Evolutionary conservation across 2,113 vertebrate species (phyloP).

Genomic region (Theristicus caerulescens): DNA sequence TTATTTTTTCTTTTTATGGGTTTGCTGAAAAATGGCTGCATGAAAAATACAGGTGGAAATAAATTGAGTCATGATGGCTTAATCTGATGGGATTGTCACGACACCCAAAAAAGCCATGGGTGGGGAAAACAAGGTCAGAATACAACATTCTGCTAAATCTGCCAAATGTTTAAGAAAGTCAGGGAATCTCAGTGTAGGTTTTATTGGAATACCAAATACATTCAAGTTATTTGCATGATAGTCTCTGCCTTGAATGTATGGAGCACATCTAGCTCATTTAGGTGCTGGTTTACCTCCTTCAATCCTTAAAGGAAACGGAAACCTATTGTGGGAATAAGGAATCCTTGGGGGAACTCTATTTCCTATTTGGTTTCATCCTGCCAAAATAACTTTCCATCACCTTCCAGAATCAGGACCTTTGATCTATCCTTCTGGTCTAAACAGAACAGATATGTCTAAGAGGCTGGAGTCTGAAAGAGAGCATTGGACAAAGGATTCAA

Average conservation of each 20-base stretch:
- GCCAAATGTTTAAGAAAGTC: not conserved
- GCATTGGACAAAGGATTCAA: not conserved
- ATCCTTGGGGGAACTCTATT: not conserved
- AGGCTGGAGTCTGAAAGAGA: not conserved
- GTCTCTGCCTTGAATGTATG: not conserved
- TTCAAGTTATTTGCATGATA: not conserved
- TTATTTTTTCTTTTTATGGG: not conserved
- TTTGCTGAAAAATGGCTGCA: not conserved
- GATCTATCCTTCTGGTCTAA: not conserved
- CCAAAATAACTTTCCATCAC: not conserved
- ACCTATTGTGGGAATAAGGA: not conserved
- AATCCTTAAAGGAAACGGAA: not conserved
- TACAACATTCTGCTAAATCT: not conserved
- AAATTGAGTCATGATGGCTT: slow-evolving; percentile 14
- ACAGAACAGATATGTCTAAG: not conserved
- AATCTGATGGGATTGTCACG: not conserved
- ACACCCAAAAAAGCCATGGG: not conserved
- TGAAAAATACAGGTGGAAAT: slow-evolving; percentile 9
- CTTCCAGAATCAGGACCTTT: not conserved
- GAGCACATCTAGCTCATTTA: not conserved
- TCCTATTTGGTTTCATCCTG: not conserved
- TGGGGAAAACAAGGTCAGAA: not conserved
- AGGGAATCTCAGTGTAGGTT: not conserved
- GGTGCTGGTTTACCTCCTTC: not conserved
- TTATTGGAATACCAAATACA: not conserved